Base-by-base conservation (phyloP, 2,113 vertebrate genomes). In the Laterallus jamaicensis region DNA sequence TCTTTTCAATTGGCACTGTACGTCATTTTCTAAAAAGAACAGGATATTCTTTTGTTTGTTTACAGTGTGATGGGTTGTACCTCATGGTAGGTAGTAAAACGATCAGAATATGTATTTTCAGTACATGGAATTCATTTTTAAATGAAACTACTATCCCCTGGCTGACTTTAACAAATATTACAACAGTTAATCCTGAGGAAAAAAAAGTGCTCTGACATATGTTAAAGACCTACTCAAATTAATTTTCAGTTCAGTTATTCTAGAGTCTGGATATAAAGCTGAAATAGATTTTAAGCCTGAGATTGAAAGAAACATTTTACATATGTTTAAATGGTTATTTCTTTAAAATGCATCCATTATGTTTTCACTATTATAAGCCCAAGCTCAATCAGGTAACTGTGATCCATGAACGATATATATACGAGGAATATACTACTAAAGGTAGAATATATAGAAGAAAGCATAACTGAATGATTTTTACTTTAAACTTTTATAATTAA, bases 1-100 rank as follows among this genome's bases (percentile, higher is more conserved):
- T 56, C 74, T 81, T 66, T 79, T 31, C n/a, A 75, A 9, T 74
- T 50, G 29, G 44, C 0, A 0, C 12, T 39, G 0, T 14, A 37
- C 3, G 11, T 75, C 0, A 28, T 78, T 59, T 81, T 37, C 19
- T 63, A 54, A 66, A 77, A 37, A 32, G 2, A 35, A 14, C 42
- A 42, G 16, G 5, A 15, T 39, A 29, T 67, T 58, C 15, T 76
- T 64, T 37, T 39, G 22, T 64, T 78, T 76, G 28, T 26, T 55
- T 42, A 11, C 7, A 69, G 9, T 40, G 16, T 79, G 24, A 21
- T 25, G 6, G 9, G 5, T 59, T 49, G 22, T 42, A 21, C 14
- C 16, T 78, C 16, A 20, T 56, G 35, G 10, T 80, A 52, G 47
- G 29, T 55, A 44, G 31, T 66, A 66, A 62, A 62, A 8, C 21